A percentile compares a stretch with the other conserved stretches of the same genome.
These are phyloP conservation scores for Monopterus albus DNA, from an alignment of 2,113 vertebrate species.

Conservation along the genomic window DNA sequence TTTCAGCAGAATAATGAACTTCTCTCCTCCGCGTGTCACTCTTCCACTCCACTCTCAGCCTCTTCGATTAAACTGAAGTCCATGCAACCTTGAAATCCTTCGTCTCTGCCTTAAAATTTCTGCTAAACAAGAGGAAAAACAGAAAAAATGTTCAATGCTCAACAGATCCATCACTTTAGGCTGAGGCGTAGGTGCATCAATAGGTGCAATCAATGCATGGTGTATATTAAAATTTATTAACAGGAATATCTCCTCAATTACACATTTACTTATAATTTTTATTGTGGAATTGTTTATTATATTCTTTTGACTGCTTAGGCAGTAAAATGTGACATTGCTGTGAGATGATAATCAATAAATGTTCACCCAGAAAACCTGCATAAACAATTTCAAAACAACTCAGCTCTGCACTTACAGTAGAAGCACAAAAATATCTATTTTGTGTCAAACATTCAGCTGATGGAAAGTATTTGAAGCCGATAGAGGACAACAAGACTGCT, in stretches of 20 bases:
- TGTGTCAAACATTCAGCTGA: not conserved
- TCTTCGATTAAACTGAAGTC: slow-evolving; percentile 82
- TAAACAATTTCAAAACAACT: not conserved
- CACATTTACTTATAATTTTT: slow-evolving; percentile 2
- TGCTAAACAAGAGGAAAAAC: slow-evolving; percentile 73
- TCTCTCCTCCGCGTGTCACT: slow-evolving; percentile 85
- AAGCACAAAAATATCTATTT: not conserved
- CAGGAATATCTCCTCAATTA: slow-evolving; percentile 20
- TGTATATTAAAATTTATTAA: slow-evolving; percentile 16
- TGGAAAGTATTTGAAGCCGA: not conserved
- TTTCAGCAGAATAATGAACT: slow-evolving; percentile 87
- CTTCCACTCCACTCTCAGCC: slow-evolving; percentile 81
- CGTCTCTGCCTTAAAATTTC: slow-evolving; percentile 74
- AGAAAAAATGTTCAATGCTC: slow-evolving; percentile 67
- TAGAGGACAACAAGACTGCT: not conserved
- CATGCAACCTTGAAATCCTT: slow-evolving; percentile 80
- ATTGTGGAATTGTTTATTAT: not conserved
- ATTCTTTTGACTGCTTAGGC: not conserved
- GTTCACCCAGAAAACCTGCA: not conserved
- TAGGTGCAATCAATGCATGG: slow-evolving; percentile 43
- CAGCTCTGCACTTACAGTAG: not conserved
- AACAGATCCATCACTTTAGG: slow-evolving; percentile 65
- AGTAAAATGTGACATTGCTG: not conserved
- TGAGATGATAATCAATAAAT: not conserved
- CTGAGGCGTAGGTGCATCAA: slow-evolving; percentile 25